Conservation (phyloP, 2,797 vertebrate genomes). For the Anabacerthia variegaticeps region DNA sequence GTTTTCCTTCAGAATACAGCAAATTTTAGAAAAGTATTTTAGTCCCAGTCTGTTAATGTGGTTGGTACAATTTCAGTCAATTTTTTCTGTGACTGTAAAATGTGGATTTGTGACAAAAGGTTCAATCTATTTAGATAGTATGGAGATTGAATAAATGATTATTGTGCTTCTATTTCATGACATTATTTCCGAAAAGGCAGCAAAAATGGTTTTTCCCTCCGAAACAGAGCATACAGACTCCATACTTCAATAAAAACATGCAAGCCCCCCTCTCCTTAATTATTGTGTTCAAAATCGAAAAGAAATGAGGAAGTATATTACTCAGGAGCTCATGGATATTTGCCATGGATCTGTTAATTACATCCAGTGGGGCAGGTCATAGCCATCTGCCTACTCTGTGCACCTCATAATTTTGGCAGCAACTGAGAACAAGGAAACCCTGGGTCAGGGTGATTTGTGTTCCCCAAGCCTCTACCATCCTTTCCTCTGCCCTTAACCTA, state of each 20-base stretch:
- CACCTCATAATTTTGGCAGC: neutral
- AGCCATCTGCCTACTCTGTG: neutral
- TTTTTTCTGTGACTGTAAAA: neutral
- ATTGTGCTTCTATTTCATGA: neutral
- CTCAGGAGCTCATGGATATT: neutral
- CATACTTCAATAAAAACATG: neutral
- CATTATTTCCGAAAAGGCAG: neutral
- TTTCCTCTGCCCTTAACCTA: neutral
- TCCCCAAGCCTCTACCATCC: neutral
- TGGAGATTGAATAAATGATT: neutral
- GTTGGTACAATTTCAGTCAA: neutral
- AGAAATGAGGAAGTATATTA: neutral
- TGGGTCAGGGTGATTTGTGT: neutral
- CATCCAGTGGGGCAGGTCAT: neutral
- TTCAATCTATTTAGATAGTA: neutral
- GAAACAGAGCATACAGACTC: neutral
- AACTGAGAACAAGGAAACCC: neutral
- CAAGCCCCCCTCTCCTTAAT: neutral
- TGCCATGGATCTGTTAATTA: neutral
- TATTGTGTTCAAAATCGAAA: neutral
- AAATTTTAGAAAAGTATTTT: neutral
- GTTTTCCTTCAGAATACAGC: neutral
- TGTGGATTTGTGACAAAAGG: neutral
- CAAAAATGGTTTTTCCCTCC: fast-evolving
- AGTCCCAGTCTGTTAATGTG: neutral